Evolutionary conservation across 2,888 invertebrate genomes (phyloP), one percentile per base, ranked within the genome.

Genomic region (Zaprionus lineosus): DNA sequence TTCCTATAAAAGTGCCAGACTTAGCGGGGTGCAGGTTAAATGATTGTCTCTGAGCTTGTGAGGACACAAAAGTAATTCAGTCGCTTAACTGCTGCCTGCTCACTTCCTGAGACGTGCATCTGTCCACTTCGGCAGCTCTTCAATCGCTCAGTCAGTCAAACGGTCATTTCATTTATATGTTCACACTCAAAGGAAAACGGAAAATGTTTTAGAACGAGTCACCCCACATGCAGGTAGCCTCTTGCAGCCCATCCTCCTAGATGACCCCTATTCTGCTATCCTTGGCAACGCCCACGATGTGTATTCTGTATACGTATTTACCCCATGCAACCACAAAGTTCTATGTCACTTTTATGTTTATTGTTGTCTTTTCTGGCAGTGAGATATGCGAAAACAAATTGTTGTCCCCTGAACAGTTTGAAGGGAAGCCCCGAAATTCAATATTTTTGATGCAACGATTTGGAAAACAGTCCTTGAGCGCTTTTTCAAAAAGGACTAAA

Each of bases 351-450:
- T 37, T 41, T 41, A 37, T 41, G n/a, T 43, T 47, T 36, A 18
- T 31, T 11, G 55, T 34, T 48, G 21, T 4, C 43, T 15, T 24
- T 40, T 12, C 19, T 24, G 48, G 41, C 37, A 53, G 60, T 11
- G 26, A 6, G 12, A 59, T 53, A 40, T 44, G 51, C 53, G 59
- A 59, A 47, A 59, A 68, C 64, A 69, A 69, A 60, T 69, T 64
- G 64, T 58, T 46, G 65, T 48, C 69, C n/a, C n/a, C n/a, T n/a
- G n/a, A n/a, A n/a, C n/a, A 47, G 7, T 29, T 46, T 21, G 26
- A 40, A 12, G n/a, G 28, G 34, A 57, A 12, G n/a, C 51, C 14
- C 33, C 29, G 31, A 16, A 62, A 63, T 41, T 51, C 19, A 36
- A 51, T 31, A 39, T 26, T 12, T 33, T 24, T 19, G 33, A 34